Evolutionary conservation across 2,797 vertebrate species (phyloP).

Genomic region (Lepilemur septentrionalis): DNA sequence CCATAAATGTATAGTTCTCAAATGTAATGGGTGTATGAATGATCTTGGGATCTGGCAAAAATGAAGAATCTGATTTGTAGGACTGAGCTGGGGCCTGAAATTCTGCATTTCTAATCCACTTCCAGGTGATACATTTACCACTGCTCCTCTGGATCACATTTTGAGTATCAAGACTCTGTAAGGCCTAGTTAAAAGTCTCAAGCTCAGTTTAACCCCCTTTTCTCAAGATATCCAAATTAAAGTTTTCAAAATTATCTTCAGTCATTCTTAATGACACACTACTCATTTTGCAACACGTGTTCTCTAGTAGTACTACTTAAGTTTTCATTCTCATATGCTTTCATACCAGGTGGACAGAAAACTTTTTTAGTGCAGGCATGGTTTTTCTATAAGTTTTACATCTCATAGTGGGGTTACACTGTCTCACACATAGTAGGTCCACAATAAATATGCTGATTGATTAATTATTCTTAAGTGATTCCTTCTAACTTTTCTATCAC

Average conservation of each 20-base stretch:
- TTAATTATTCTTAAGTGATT: slow-evolving; percentile 17
- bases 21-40: background rate
- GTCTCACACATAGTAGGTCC: background rate
- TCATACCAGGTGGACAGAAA: background rate
- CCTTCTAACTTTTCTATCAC: background rate
- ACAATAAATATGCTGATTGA: background rate
- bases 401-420: background rate
- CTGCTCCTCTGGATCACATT: background rate
- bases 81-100: background rate
- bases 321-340: background rate
- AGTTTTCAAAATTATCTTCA: background rate
- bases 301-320: background rate
- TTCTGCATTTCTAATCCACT: background rate
- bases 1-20: background rate
- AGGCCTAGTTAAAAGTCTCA: background rate
- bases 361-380: background rate
- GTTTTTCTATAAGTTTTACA: background rate
- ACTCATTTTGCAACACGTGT: background rate
- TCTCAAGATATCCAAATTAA: background rate
- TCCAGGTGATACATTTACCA: background rate
- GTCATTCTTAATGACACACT: background rate
- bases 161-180: background rate
- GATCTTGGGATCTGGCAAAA: background rate
- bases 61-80: background rate
- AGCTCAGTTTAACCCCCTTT: slow-evolving; percentile 17